phyloP scores from a whole-genome alignment of 2,797 vertebrate species.

The Lepidocolaptes lacrymiger region DNA sequence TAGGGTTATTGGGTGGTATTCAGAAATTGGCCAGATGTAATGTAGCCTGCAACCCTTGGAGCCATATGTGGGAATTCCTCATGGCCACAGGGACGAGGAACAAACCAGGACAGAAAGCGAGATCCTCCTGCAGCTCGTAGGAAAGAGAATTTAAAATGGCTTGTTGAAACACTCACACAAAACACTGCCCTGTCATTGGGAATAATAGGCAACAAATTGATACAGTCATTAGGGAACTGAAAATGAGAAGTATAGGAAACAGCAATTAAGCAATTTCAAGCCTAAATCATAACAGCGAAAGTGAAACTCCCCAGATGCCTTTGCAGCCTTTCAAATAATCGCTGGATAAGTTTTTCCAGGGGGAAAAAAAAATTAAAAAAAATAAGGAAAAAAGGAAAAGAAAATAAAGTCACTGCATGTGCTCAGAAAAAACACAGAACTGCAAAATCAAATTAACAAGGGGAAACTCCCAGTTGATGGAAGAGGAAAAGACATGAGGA shows the following conservation, averaged over 20 bases:
- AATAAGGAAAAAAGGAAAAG: not conserved
- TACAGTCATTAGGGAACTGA: constrained; percentile 59
- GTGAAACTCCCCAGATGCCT: constrained; percentile 53
- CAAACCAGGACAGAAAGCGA: not conserved
- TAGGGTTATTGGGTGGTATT: not conserved
- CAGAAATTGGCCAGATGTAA: not conserved
- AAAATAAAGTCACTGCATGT: not conserved
- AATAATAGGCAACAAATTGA: constrained; percentile 65
- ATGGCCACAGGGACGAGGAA: not conserved
- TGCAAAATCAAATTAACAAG: not conserved
- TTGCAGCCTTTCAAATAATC: constrained; percentile 46
- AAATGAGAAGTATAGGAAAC: constrained; percentile 62
- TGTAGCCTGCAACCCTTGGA: not conserved
- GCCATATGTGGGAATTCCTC: not conserved
- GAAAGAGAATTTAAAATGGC: not conserved
- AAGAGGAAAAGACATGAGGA: not conserved
- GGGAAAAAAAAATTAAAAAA: not conserved
- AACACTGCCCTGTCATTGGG: constrained; percentile 44
- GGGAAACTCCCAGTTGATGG: not conserved
- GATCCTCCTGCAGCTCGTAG: not conserved
- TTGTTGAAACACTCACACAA: not conserved
- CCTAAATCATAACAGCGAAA: constrained; percentile 45
- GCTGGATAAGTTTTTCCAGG: not conserved
- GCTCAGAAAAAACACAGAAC: not conserved
- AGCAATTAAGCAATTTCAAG: constrained; percentile 69